Evolutionary conservation across 30 jellyfish, hydroid and myxozoan species (phyloP).

Genomic region (Pelagia noctiluca): DNA sequence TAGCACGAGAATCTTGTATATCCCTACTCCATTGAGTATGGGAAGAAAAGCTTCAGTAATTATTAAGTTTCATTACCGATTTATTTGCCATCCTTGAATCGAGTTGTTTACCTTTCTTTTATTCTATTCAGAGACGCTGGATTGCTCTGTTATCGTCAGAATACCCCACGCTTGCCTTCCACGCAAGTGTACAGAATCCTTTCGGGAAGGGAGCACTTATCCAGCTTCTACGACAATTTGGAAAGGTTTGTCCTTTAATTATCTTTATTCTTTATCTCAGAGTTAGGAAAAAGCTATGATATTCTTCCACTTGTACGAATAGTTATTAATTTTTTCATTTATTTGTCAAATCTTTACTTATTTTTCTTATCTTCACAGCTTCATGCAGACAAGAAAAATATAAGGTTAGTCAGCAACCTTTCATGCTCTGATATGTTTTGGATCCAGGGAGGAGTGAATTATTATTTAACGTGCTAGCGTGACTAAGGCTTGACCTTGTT

Average conservation of each 20-base stretch:
- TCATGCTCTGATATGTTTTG: no score
- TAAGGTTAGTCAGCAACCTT: no score
- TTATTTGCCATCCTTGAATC: no score
- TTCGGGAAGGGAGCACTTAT: conserved; percentile 99
- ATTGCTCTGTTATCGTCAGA: conserved; percentile 90
- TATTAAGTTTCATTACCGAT: no score
- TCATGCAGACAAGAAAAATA: conserved; percentile 94
- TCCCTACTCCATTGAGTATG: no score
- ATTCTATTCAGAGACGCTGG: conserved; percentile 88
- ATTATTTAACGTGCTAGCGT: no score
- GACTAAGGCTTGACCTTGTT: no score
- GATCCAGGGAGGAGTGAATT: no score
- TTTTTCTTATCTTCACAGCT: conserved; percentile 61
- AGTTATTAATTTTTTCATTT: neutral
- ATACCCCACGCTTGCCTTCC: conserved; percentile 96
- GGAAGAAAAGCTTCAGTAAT: no score
- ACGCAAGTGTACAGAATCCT: conserved; percentile 96
- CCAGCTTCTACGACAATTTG: conserved; percentile 96
- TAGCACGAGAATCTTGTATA: no score
- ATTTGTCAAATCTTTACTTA: neutral
- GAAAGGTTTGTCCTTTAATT: conserved; percentile 73
- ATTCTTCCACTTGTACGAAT: neutral
- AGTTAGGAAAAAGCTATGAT: neutral
- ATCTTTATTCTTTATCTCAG: neutral
- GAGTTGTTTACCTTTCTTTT: no score